Evolutionary conservation across 2,113 vertebrate species (phyloP), one percentile per base, ranked within the genome.

Genomic region (Melanocharis versteri): DNA sequence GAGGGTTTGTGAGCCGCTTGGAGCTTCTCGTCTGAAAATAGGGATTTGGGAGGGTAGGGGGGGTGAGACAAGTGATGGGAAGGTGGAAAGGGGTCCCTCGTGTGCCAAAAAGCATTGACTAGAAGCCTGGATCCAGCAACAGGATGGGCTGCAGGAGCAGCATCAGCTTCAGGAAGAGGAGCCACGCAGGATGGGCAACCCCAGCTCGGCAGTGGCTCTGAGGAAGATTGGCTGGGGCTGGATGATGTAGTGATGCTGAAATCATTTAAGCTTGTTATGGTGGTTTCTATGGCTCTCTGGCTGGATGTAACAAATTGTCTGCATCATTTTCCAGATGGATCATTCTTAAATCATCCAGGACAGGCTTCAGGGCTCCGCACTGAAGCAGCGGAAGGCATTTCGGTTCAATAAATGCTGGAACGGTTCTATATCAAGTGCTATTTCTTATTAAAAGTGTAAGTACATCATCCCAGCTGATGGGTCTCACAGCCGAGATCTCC

Each of bases 321-420:
- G 93, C 96, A 95, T 96, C 94, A 75, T 92, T 96, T 95, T 97
- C 91, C 93, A 96, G 93, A 94, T 93, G 96, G 92, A 96, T 96
- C 96, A 62, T 90, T 93, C 93, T 78, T 95, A 96, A 96, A 96
- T 96, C 93, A 94, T 83, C 79, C 93, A 62, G 88, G 94, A 96
- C 86, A 90, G 76, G 92, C 96, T 85, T 93, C 79, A 75, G 94
- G 92, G 90, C 92, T 90, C 69, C 11, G 58, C 71, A 8, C 53
- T 76, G 73, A 57, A 76, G 93, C 93, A 27, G 57, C 10, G 13
- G 92, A 88, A 93, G 93, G 79, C 85, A 66, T 56, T 89, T 92
- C 2, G 39, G 95, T 92, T 95, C 96, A 87, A 86, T 86, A 88
- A 90, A 83, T 75, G 88, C 76, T 97, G 92, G 72, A 92, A 81